phyloP scores from a whole-genome alignment of 2,797 vertebrate species.

The Epinephelus malabaricus region DNA sequence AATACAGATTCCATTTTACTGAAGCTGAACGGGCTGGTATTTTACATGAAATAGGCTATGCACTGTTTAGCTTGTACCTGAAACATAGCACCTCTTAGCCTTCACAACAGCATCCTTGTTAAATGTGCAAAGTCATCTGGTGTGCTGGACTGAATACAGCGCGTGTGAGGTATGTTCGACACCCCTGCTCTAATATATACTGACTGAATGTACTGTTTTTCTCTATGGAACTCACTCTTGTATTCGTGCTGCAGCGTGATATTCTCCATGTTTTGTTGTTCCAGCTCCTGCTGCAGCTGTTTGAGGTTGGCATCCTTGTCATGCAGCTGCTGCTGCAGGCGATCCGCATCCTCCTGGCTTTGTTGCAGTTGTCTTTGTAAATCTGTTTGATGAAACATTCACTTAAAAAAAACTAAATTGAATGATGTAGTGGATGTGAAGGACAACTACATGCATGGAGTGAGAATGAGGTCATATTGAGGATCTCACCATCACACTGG shows the following conservation, averaged over 20 bases:
- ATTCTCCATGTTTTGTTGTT: conserved; percentile 1
- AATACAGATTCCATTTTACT: too few relatives aligned
- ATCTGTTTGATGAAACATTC: conserved; percentile 46
- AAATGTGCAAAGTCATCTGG: too few relatives aligned
- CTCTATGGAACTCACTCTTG: conserved; percentile 15
- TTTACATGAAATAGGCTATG: too few relatives aligned
- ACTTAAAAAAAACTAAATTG: not conserved
- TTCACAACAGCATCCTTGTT: too few relatives aligned
- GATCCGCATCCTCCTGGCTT: conserved; percentile 13
- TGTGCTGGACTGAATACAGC: too few relatives aligned
- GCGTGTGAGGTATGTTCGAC: too few relatives aligned
- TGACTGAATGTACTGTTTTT: not conserved
- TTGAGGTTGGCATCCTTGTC: conserved; percentile 8
- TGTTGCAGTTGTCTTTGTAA: conserved; percentile 32
- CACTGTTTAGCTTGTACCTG: too few relatives aligned
- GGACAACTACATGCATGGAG: not conserved
- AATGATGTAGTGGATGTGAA: not conserved
- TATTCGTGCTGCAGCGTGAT: not conserved
- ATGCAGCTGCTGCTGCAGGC: conserved; percentile 13
- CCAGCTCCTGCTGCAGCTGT: conserved; percentile 30
- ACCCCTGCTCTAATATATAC: not conserved
- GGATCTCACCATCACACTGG: conserved; percentile 53
- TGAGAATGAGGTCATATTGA: not conserved
- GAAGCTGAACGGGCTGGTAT: too few relatives aligned
- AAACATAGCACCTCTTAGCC: too few relatives aligned